Evolutionary conservation across 2,797 vertebrate genomes (phyloP).

Genomic region (Orientallactaga sibirica): DNA sequence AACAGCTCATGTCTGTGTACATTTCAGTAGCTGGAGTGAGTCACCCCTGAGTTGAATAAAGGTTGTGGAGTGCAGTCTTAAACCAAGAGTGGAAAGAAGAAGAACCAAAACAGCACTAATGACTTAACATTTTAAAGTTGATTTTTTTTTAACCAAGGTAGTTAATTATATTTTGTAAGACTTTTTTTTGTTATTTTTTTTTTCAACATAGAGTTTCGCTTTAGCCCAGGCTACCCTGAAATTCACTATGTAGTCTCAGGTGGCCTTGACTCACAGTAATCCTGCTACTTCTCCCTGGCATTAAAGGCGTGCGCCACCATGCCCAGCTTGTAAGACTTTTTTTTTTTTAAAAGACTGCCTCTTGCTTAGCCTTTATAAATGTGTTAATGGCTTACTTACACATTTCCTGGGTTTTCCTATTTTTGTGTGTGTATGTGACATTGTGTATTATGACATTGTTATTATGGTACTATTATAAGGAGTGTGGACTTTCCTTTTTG

Average conservation of each 20-base stretch:
- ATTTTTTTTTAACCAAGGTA: slow-evolving; percentile 25
- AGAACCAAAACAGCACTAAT: background rate
- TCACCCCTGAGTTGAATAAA: slow-evolving; percentile 4
- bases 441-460: background rate
- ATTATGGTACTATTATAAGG: background rate
- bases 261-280: too few species aligned
- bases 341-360: background rate
- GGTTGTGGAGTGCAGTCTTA: background rate
- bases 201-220: too few species aligned
- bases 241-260: too few species aligned
- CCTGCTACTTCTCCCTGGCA: too few species aligned
- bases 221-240: too few species aligned
- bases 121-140: slow-evolving; percentile 17
- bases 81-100: background rate
- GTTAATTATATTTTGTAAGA: slow-evolving; percentile 40
- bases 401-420: slow-evolving; percentile 24
- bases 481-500: background rate
- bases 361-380: slow-evolving; percentile 55
- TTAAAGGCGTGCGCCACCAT: too few species aligned
- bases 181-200: too few species aligned
- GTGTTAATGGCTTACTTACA: slow-evolving; percentile 36
- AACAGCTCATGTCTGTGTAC: background rate
- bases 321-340: background rate
- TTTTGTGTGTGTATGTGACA: background rate
- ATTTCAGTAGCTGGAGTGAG: background rate